phyloP scores from a whole-genome alignment of 2,888 invertebrate genomes.

The Plusia festucae region DNA sequence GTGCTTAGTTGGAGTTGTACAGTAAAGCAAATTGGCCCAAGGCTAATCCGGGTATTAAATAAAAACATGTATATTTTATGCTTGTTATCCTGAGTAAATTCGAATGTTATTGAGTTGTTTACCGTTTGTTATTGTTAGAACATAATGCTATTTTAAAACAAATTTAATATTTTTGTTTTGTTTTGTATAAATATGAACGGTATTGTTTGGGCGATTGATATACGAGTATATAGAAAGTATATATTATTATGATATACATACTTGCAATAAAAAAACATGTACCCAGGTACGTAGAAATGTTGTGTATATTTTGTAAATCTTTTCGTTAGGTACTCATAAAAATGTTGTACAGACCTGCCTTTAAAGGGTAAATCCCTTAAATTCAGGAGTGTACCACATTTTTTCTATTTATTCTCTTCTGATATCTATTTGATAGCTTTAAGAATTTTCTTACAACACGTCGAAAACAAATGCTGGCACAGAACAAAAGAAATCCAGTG shows the following conservation, averaged over 20 bases:
- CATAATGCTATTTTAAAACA: neutral
- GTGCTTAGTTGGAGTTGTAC: conserved; percentile 28
- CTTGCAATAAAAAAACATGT: too few relatives aligned
- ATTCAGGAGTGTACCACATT: too few relatives aligned
- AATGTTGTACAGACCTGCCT: too few relatives aligned
- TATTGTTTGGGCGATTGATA: neutral
- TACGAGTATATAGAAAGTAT: too few relatives aligned
- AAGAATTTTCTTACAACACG: neutral
- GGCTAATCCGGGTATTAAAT: conserved; percentile 40
- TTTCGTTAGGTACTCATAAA: too few relatives aligned
- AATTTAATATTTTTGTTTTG: neutral
- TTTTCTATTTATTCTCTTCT: too few relatives aligned
- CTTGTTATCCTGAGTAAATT: conserved; percentile 31
- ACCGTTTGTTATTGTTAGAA: neutral
- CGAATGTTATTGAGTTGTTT: conserved; percentile 26
- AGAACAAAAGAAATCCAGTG: conserved; percentile 20
- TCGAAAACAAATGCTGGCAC: conserved; percentile 6
- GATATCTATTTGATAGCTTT: neutral
- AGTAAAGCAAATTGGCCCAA: conserved; percentile 31
- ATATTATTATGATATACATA: too few relatives aligned
- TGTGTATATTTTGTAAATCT: too few relatives aligned
- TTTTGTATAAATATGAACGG: neutral
- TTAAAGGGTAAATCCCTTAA: too few relatives aligned
- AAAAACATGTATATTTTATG: conserved; percentile 29
- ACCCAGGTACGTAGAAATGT: too few relatives aligned